Evolutionary conservation across 2,888 invertebrate species (phyloP), one percentile per base, ranked within the genome.

Genomic region (Noctua fimbriata): DNA sequence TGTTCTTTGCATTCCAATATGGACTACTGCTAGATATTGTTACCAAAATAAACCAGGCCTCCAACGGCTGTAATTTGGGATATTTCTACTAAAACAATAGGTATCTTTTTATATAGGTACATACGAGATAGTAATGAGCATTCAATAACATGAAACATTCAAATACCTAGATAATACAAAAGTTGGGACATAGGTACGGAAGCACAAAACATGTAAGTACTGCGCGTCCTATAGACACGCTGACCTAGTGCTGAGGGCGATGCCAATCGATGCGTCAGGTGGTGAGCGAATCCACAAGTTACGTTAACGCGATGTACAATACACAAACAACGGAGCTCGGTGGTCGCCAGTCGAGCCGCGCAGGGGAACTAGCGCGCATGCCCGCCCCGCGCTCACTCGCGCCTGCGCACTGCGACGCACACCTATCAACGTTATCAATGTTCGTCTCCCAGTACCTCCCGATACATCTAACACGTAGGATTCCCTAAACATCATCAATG

Each of bases 221-320:
- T 18, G n/a, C 32, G 76, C 70, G 83, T 72, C 79, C 88, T 76
- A 86, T 73, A 91, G 92, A 92, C 93, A 94, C 89, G 88, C 87
- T 95, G 95, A 95, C 96, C 95, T 93, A 95, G 90, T 93, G 89
- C 88, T 87, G 81, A 82, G 73, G 85, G 87, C 83, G 89, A 90
- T 86, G 91, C 88, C 92, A 93, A 96, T 96, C 95, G 94, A 95
- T 96, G 93, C 90, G 89, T 89, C 93, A 93, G 92, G 92, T 92
- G 92, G 90, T 75, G 79, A 87, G 85, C 74, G 88, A 91, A 92
- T 92, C 89, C 88, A 92, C 90, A 89, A 91, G 91, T 91, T 87
- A 82, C 81, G 78, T 85, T 83, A 71, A 71, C 65, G 71, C 86
- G 52, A 21, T 81, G 83, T 78, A 83, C 86, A 72, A 55, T 75